phyloP scores from a whole-genome alignment of 2,888 invertebrate genomes.

The Trachelus iudaicus region DNA sequence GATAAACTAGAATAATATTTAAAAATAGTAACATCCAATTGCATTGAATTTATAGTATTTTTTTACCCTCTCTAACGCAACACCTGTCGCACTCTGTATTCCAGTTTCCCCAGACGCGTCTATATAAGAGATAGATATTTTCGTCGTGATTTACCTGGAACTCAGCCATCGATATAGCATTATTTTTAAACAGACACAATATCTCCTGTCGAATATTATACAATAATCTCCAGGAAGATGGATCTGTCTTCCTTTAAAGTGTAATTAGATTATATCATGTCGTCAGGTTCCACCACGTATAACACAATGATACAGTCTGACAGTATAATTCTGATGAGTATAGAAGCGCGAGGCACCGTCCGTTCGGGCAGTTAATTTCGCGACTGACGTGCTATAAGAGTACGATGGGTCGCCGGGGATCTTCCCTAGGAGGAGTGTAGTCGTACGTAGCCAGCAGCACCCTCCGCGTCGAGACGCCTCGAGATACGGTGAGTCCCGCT shows the following conservation, averaged over 20 bases:
- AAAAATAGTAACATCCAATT: background rate
- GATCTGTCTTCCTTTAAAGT: background rate
- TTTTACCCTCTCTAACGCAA: background rate
- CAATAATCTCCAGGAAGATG: background rate
- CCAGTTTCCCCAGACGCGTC: background rate
- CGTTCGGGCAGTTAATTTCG: background rate
- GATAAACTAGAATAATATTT: background rate
- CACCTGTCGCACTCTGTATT: background rate
- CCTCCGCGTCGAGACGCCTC: constrained; percentile 3
- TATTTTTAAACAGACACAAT: constrained; percentile 21
- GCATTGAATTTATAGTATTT: background rate
- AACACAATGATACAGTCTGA: background rate
- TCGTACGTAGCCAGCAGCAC: constrained; percentile 7
- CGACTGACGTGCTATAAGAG: background rate
- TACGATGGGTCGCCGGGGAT: background rate
- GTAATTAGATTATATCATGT: background rate
- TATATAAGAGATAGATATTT: background rate
- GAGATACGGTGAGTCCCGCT: constrained; percentile 21
- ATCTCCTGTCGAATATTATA: background rate
- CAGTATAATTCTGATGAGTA: background rate
- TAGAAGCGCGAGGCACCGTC: background rate
- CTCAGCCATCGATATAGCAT: constrained; percentile 48
- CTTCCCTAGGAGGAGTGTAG: background rate
- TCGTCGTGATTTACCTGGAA: constrained; percentile 39
- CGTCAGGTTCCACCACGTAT: background rate